These are phyloP conservation scores for Saguinus imperator DNA, from an alignment of 2,113 vertebrate species.

Conservation along the genomic window DNA sequence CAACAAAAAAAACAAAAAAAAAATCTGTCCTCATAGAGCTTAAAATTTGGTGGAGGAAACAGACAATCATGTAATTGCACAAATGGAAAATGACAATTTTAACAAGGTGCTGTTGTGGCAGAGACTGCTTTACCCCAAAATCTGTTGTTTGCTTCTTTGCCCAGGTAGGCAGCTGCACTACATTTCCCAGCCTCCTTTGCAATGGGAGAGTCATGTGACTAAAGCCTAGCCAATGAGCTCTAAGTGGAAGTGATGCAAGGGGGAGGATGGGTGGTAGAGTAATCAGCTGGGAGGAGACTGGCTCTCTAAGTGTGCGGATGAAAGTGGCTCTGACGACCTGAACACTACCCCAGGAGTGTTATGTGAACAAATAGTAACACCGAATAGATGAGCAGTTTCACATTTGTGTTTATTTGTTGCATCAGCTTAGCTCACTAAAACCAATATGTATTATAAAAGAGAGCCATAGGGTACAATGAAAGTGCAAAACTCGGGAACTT, in stretches of 20 bases:
- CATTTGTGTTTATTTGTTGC: background rate
- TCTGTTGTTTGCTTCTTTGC: background rate
- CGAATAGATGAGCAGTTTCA: background rate
- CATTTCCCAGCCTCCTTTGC: background rate
- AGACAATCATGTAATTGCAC: background rate
- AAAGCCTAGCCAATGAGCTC: background rate
- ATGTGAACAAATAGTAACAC: background rate
- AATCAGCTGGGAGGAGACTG: background rate
- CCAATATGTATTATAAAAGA: background rate
- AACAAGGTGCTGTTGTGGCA: background rate
- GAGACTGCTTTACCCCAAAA: background rate
- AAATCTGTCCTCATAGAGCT: background rate
- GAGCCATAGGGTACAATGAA: background rate
- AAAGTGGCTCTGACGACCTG: background rate
- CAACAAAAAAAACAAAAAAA: no score
- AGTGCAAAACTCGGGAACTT: background rate
- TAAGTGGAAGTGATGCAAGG: background rate
- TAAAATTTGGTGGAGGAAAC: background rate
- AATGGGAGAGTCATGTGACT: background rate
- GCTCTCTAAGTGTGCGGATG: background rate
- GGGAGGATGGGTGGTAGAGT: background rate
- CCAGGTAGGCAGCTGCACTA: background rate
- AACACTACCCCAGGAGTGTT: background rate
- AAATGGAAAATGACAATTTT: background rate
- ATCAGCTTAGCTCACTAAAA: background rate